Evolutionary conservation across 1,140 invertebrate species (phyloP), one percentile per base, ranked within the genome.

Genomic region (Neodiprion pinetum): DNA sequence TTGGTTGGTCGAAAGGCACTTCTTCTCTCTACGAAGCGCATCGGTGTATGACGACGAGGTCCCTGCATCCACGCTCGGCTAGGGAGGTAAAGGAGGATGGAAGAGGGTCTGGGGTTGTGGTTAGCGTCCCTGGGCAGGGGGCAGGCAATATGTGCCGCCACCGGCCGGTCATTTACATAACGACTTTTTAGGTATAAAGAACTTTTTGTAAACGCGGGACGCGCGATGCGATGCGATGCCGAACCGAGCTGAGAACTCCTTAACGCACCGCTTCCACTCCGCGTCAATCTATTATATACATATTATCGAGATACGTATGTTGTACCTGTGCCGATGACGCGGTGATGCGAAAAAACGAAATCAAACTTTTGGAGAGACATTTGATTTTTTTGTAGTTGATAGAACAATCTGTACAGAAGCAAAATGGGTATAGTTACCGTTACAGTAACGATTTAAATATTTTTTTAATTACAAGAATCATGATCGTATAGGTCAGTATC

Each of bases 151-250:
- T 61, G 53, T 61, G 53, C 75, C 80, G 78, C 76, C 84, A 81
- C 81, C 78, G 72, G 77, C 74, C 72, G 77, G 76, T 77, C 80
- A 85, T 87, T 86, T 86, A 81, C 86, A 87, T 87, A 87, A 87
- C 85, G 81, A 81, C 85, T 86, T 86, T 87, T 87, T 85, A 80
- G 72, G 80, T 78, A 73, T 77, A 47, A 78, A 74, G 76, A 74
- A 70, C 78, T 84, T 85, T 85, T 85, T 84, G 75, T 78, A 17
- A 48, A 47, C 28, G 12, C 70, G 75, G 76, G 76, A 79, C 78
- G 77, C 72, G 75, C 76, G 76, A 79, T 76, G 77, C 74, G 77
- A 78, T 75, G 78, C 76, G 73, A 74, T 10, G 12, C 68, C 47
- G 68, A 40, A 28, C 14, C 12, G 28, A 40, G 28, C 28, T 40